A percentile compares a stretch with the other conserved stretches of the same genome.
phyloP scores from a whole-genome alignment of 2,113 vertebrate genomes.

The Eulemur rufifrons region DNA sequence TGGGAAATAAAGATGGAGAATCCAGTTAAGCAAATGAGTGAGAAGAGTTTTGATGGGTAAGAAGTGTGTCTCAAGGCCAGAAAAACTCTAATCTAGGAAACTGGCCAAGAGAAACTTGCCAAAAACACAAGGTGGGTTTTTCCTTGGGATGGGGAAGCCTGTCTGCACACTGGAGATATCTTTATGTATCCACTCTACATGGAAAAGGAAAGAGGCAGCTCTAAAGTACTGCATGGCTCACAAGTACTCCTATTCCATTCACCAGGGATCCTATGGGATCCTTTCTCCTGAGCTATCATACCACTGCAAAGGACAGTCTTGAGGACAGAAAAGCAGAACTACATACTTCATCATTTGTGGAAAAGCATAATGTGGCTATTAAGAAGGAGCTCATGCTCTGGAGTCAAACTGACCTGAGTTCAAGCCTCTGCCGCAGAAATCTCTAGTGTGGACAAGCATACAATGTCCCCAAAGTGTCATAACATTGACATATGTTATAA shows the following conservation, averaged over 20 bases:
- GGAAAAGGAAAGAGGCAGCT: not conserved
- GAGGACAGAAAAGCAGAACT: not conserved
- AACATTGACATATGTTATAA: not conserved
- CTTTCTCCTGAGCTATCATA: not conserved
- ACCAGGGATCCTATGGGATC: not conserved
- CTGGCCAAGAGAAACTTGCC: not conserved
- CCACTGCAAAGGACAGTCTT: not conserved
- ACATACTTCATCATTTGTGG: not conserved
- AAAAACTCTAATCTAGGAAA: not conserved
- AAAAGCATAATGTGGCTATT: not conserved
- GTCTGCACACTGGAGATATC: not conserved
- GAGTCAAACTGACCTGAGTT: not conserved
- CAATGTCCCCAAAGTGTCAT: not conserved
- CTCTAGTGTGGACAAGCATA: not conserved
- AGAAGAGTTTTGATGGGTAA: not conserved
- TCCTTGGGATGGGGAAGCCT: not conserved
- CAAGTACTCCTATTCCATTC: not conserved
- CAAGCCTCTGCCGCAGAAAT: not conserved
- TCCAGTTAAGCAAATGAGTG: not conserved
- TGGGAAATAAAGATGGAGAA: not conserved
- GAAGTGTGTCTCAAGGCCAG: not conserved
- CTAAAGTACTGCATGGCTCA: not conserved
- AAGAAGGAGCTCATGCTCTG: not conserved
- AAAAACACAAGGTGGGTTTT: not conserved
- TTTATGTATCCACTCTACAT: not conserved